Percentiles rank a stretch among this genome's conserved stretches.
These are phyloP conservation scores for Hipposideros larvatus DNA, from an alignment of 2,797 vertebrate genomes.

Conservation along the genomic window DNA sequence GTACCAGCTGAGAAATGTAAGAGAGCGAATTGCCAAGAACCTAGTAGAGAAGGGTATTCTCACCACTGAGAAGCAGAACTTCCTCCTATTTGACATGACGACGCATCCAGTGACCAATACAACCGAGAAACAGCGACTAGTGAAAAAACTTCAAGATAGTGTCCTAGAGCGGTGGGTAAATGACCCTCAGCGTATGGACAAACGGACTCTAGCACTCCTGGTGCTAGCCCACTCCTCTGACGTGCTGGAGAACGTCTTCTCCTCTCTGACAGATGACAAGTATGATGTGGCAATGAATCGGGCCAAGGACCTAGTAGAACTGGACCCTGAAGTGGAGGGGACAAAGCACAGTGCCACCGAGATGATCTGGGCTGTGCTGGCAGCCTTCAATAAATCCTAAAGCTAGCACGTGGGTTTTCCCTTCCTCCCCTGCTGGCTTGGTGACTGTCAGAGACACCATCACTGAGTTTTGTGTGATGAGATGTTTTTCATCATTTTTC, in stretches of 20 bases:
- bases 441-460: slow-evolving; percentile 60
- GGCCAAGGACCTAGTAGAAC: slow-evolving; percentile 90
- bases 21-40: slow-evolving; percentile 91
- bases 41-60: slow-evolving; percentile 92
- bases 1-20: slow-evolving; percentile 91
- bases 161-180: slow-evolving; percentile 91
- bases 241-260: slow-evolving; percentile 90
- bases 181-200: slow-evolving; percentile 90
- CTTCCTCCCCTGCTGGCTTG: not conserved
- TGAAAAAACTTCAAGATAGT: slow-evolving; percentile 90
- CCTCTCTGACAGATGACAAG: slow-evolving; percentile 87
- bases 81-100: slow-evolving; percentile 93
- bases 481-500: slow-evolving; percentile 52
- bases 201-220: slow-evolving; percentile 89
- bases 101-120: slow-evolving; percentile 90
- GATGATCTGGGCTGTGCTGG: slow-evolving; percentile 93
- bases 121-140: slow-evolving; percentile 90
- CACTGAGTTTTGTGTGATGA: slow-evolving; percentile 59
- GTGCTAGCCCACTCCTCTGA: slow-evolving; percentile 91
- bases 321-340: slow-evolving; percentile 90
- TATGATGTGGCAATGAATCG: slow-evolving; percentile 89
- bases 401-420: not conserved
- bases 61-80: slow-evolving; percentile 92
- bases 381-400: slow-evolving; percentile 91
- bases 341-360: slow-evolving; percentile 86